Evolutionary conservation across 2,113 vertebrate genomes (phyloP), one percentile per base, ranked within the genome.

Genomic region (Martes martes): DNA sequence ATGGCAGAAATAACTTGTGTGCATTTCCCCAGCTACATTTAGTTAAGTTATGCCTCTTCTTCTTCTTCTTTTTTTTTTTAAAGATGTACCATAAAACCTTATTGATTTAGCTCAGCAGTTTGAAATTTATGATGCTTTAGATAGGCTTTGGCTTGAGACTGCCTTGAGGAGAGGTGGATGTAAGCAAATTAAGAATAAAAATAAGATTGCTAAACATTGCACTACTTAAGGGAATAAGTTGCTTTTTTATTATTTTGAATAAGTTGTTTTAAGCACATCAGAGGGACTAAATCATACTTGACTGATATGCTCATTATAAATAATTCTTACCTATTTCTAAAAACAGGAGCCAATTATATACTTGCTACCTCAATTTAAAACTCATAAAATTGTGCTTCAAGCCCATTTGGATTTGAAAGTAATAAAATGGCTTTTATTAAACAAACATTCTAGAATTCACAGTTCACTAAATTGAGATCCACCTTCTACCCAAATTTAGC

Each of bases 111-210:
- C 52, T 94, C 42, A 89, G 65, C 39, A 47, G 15, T 90, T 96
- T 95, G 93, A 95, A 82, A 97, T 89, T 73, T 85, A 95, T 81
- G 86, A 59, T 59, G 78, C 82, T 73, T 94, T 90, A 84, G 69
- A 88, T 85, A 88, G 71, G 24, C 26, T 90, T 92, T 79, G 45
- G 55, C 89, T 73, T 67, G 45, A 87, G 74, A 73, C 31, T 55
- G 52, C 67, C 91, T 95, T 92, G 52, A 89, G 42, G 78, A 81
- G 67, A 67, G 65, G 24, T 88, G 19, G 57, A 57, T 93, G 69
- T 95, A 87, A 91, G 42, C 71, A 95, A 95, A 97, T 95, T 83
- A 92, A 96, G 69, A 96, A 76, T 83, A 78, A 88, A 94, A 95
- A 88, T 95, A 74, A 95, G 55, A 90, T 65, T 21, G 45, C 80